These are phyloP conservation scores for Cinclus cinclus DNA, from an alignment of 2,113 vertebrate species.

Conservation along the genomic window DNA sequence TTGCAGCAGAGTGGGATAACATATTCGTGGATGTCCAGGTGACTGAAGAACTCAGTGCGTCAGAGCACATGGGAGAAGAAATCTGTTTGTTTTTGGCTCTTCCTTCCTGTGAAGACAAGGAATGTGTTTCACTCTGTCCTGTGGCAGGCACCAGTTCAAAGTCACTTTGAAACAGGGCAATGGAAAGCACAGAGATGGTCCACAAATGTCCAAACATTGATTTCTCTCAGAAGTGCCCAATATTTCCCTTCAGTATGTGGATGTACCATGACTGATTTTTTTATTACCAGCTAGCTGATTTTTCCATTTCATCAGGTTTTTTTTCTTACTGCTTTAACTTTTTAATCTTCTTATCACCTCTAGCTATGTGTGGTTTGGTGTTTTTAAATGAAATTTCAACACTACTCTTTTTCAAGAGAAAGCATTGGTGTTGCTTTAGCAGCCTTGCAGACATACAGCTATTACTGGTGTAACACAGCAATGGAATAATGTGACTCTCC, in stretches of 20 bases:
- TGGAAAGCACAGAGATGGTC: neutral
- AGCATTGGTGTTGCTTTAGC: neutral
- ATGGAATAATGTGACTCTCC: neutral
- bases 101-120: neutral
- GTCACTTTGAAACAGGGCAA: neutral
- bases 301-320: neutral
- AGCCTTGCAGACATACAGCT: neutral
- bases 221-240: neutral
- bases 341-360: neutral
- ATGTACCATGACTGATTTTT: neutral
- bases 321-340: neutral
- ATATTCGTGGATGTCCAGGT: neutral
- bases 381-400: neutral
- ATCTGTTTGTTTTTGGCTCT: neutral
- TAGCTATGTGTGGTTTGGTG: neutral
- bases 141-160: neutral
- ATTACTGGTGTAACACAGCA: neutral
- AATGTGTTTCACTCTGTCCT: neutral
- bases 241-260: neutral
- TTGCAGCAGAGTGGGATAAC: neutral
- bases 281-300: neutral
- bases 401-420: neutral
- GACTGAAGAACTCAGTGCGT: neutral
- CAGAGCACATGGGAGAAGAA: neutral
- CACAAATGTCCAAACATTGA: neutral